Percentiles rank a stretch among this genome's conserved stretches.
phyloP scores from a whole-genome alignment of 1,140 invertebrate species.

The Drosophila quadrilineata region DNA sequence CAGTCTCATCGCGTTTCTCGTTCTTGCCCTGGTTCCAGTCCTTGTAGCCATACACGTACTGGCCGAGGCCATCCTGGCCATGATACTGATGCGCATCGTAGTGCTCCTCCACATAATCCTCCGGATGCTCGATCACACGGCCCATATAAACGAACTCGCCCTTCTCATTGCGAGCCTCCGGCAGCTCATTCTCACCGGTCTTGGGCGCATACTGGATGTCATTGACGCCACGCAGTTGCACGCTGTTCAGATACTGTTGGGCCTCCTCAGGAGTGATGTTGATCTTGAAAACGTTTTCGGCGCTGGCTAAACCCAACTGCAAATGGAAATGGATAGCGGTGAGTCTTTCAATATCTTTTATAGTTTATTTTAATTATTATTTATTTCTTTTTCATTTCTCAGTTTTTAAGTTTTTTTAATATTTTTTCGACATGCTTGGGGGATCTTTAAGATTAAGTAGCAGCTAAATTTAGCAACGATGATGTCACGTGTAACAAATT shows the following conservation, averaged over 20 bases:
- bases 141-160: constrained; percentile 84
- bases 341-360: too few species aligned
- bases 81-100: constrained; percentile 86
- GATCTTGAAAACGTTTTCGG: constrained; percentile 81
- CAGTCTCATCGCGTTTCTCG: constrained; percentile 73
- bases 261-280: constrained; percentile 85
- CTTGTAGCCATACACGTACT: constrained; percentile 85
- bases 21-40: constrained; percentile 86
- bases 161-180: constrained; percentile 81
- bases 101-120: constrained; percentile 86
- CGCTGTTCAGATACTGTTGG: constrained; percentile 82
- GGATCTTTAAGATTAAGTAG: neutral
- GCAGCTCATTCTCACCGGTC: constrained; percentile 82
- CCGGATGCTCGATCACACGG: constrained; percentile 84
- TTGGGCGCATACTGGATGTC: constrained; percentile 82
- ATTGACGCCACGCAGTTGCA: constrained; percentile 65
- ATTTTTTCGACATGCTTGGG: too few species aligned
- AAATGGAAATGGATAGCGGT: constrained; percentile 5
- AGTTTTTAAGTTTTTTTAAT: too few species aligned
- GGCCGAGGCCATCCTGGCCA: constrained; percentile 85
- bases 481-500: constrained; percentile 42
- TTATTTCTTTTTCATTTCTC: neutral
- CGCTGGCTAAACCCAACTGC: constrained; percentile 55
- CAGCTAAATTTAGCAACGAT: constrained; percentile 8
- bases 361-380: constrained; percentile 7